These are phyloP conservation scores for Orthonychiurus folsomi DNA, from an alignment of 2,888 invertebrate species.

Conservation along the genomic window DNA sequence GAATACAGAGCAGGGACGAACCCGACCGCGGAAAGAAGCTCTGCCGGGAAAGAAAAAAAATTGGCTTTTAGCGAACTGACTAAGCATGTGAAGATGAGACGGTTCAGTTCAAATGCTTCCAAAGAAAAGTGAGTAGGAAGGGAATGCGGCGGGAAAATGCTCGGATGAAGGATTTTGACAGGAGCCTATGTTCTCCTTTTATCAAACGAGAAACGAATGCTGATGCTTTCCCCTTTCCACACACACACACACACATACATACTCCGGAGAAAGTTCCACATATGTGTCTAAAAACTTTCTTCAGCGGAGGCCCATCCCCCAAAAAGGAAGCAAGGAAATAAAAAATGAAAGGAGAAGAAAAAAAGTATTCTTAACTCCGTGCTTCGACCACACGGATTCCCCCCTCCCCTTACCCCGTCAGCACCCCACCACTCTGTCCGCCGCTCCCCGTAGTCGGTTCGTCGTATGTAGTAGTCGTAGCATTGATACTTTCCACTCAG, in stretches of 20 bases:
- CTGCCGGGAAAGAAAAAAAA: conserved; percentile 15
- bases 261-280: background rate
- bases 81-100: conserved; percentile 19
- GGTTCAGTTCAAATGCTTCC: conserved; percentile 6
- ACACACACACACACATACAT: background rate
- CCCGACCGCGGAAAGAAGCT: conserved; percentile 4
- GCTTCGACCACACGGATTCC: no score
- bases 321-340: background rate
- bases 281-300: background rate
- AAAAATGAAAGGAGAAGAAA: background rate
- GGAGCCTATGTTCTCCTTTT: conserved; percentile 23
- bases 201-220: conserved; percentile 25
- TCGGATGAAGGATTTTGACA: conserved; percentile 28
- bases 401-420: no score
- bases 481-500: no score
- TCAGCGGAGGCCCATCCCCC: background rate
- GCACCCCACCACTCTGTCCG: no score
- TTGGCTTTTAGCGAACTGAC: conserved; percentile 26
- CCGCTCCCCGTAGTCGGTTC: no score
- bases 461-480: no score
- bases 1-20: conserved; percentile 2
- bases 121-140: background rate
- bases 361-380: background rate
- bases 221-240: conserved; percentile 8
- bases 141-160: conserved; percentile 15